Evolutionary conservation across 37 sponge, comb jelly and placozoan genomes (phyloP).

Genomic region (Crambe crambe): DNA sequence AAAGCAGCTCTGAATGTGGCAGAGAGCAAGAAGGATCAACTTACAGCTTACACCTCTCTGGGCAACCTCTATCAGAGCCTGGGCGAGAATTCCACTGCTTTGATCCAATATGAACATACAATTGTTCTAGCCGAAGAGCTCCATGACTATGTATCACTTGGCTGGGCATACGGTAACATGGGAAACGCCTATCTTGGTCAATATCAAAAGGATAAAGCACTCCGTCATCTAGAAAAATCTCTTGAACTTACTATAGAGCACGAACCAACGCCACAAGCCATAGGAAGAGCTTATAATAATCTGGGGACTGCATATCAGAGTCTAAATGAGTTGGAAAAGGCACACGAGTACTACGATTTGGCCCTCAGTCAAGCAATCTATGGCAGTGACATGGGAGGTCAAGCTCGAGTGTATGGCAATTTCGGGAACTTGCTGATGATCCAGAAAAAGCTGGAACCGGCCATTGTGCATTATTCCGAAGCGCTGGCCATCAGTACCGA

Average conservation of each 20-base stretch:
- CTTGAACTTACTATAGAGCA: constrained; percentile 40
- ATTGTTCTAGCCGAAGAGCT: constrained; percentile 39
- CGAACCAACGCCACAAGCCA: constrained; percentile 57
- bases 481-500: constrained; percentile 57
- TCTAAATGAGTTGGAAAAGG: constrained; percentile 33
- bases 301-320: constrained; percentile 74
- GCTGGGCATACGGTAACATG: constrained; percentile 78
- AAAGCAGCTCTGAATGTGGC: constrained; percentile 22
- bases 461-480: constrained; percentile 67
- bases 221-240: constrained; percentile 41
- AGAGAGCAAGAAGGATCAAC: constrained; percentile 28
- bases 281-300: constrained; percentile 71
- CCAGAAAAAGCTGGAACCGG: constrained; percentile 42
- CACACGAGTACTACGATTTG: constrained; percentile 67
- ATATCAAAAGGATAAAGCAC: constrained; percentile 56
- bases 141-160: constrained; percentile 48
- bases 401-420: constrained; percentile 73
- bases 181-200: constrained; percentile 74
- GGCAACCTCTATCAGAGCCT: constrained; percentile 69
- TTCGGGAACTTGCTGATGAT: constrained; percentile 70
- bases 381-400: constrained; percentile 57
- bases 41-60: constrained; percentile 45
- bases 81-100: constrained; percentile 47
- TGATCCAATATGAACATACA: constrained; percentile 51
- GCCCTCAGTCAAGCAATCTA: constrained; percentile 71